Evolutionary conservation across 2,888 invertebrate genomes (phyloP), one percentile per base, ranked within the genome.

Genomic region (Parnassius apollo): DNA sequence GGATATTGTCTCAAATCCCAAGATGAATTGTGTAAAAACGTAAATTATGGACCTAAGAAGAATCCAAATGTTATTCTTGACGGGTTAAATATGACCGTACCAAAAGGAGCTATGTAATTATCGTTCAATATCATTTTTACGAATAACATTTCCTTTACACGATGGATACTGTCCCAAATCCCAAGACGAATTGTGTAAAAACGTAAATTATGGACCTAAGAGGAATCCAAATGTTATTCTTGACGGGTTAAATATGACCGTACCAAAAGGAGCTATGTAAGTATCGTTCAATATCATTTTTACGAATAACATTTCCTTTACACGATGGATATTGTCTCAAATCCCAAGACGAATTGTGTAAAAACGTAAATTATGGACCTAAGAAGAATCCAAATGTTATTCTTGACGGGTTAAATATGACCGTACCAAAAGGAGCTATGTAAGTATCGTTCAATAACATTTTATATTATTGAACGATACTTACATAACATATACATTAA

Each of bases 21-120:
- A n/a, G n/a, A n/a, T n/a, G n/a, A n/a, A n/a, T n/a, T n/a, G n/a
- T n/a, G n/a, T n/a, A n/a, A n/a, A n/a, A n/a, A n/a, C n/a, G n/a
- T n/a, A 86, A 94, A 94, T 81, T 98, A 98, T 80, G 98, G 98
- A 8, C 91, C 94, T 3, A 93, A 95, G 70, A 95, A 94, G 71
- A 96, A 94, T 76, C 96, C 96, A 0, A 95, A 96, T 72, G 93
- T 96, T 45, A 96, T 98, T 48, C 92, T 98, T 60, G 96, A 97
- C 80, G 96, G 96, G 35, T 93, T 98, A 61, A 97, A 97, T 78
- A 97, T 98, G 96, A 97, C 97, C 18, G 98, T 98, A 52, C 96
- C 97, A 25, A 97, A 97, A 80, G 97, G 97, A 59, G 91, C 95
- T 55, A 97, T 97, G 97, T 97, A 91, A 95, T 95, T 94, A 66